Evolutionary conservation across 2,113 vertebrate species (phyloP).

Genomic region (Percopsis transmontana): DNA sequence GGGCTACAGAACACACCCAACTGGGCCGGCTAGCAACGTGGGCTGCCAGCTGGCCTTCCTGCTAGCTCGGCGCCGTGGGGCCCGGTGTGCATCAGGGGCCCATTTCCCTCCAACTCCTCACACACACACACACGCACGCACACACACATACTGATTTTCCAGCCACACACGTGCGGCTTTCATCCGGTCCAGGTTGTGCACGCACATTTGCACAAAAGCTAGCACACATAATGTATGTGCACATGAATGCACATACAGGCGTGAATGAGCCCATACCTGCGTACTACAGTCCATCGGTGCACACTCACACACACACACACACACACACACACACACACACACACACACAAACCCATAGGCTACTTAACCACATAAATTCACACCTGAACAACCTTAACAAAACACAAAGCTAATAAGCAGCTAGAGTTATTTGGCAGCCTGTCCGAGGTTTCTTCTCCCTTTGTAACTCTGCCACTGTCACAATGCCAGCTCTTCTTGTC

Average conservation of each 20-base stretch:
- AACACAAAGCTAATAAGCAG: constrained; percentile 31
- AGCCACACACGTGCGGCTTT: constrained; percentile 29
- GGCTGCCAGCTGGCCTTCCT: constrained; percentile 73
- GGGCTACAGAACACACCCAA: constrained; percentile 55
- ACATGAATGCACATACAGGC: constrained; percentile 36
- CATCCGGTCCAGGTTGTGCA: constrained; percentile 15
- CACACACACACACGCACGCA: constrained; percentile 4
- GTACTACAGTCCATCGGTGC: constrained; percentile 2
- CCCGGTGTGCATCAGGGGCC: constrained; percentile 54
- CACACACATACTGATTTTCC: constrained; percentile 1
- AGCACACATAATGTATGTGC: neutral
- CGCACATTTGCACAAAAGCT: constrained; percentile 24
- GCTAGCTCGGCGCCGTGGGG: constrained; percentile 63
- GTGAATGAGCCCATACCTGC: constrained; percentile 2
- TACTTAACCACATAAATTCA: too few relatives aligned
- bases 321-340: constrained; percentile 12
- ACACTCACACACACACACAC: constrained; percentile 10
- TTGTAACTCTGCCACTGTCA: constrained; percentile 49
- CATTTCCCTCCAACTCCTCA: constrained; percentile 76
- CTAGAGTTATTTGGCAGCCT: constrained; percentile 24
- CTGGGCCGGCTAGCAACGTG: constrained; percentile 54
- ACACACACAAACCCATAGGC: constrained; percentile 11
- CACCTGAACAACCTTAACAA: constrained; percentile 4
- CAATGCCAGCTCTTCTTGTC: constrained; percentile 43
- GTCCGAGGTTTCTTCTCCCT: constrained; percentile 51